phyloP scores from a whole-genome alignment of 2,888 invertebrate genomes.

The Macaria notata region DNA sequence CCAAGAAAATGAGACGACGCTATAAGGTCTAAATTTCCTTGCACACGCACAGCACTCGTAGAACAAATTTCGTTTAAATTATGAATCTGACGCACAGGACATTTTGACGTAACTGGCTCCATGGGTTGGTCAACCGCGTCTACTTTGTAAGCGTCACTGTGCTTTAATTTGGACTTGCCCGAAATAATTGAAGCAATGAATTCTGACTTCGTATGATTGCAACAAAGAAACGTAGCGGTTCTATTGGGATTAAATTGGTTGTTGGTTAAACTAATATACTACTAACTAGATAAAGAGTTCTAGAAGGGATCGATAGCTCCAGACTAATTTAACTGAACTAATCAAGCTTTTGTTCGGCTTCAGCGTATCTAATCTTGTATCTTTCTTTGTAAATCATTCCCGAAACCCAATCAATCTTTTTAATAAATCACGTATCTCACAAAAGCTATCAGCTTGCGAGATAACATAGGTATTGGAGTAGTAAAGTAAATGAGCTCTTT shows the following conservation, averaged over 20 bases:
- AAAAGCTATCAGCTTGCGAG: conserved; percentile 42
- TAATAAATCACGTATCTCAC: conserved; percentile 45
- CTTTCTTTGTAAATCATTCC: conserved; percentile 21
- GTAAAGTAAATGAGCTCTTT: conserved; percentile 60
- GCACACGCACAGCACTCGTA: background rate
- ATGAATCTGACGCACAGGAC: conserved; percentile 10
- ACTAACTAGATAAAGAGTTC: too few species aligned
- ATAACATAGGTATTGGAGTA: conserved; percentile 48
- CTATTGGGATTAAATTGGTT: too few species aligned
- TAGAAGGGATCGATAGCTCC: too few species aligned
- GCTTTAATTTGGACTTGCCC: too few species aligned
- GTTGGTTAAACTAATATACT: too few species aligned
- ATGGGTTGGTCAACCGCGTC: background rate
- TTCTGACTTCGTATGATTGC: too few species aligned
- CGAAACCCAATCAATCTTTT: conserved; percentile 36
- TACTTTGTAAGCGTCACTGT: background rate
- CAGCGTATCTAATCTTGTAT: background rate
- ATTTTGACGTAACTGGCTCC: conserved; percentile 10
- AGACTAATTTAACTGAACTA: too few species aligned
- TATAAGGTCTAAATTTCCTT: conserved; percentile 8
- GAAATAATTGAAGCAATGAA: too few species aligned
- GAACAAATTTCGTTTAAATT: conserved; percentile 10
- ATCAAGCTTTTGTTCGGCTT: too few species aligned
- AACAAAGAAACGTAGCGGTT: too few species aligned
- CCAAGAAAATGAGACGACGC: background rate